Percentiles rank a stretch among this genome's conserved stretches.
phyloP scores from a whole-genome alignment of 2,888 invertebrate species.

The Coenonympha arcania region DNA sequence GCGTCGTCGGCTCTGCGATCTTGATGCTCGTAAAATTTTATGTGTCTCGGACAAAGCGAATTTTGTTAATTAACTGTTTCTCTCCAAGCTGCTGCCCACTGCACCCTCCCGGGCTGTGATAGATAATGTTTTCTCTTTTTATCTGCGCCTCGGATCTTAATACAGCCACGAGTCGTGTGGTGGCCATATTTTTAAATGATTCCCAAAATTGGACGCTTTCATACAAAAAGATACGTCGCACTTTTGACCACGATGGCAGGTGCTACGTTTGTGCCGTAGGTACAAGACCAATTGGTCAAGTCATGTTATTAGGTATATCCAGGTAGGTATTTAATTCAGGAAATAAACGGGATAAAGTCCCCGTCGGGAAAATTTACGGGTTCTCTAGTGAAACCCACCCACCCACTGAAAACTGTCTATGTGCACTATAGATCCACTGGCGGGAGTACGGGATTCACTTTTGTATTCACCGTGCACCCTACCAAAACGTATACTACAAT shows the following conservation, averaged over 20 bases:
- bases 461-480: no score
- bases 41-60: slow-evolving; percentile 71
- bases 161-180: slow-evolving; percentile 32
- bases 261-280: background rate
- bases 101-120: slow-evolving; percentile 52
- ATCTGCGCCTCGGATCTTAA: slow-evolving; percentile 54
- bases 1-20: slow-evolving; percentile 52
- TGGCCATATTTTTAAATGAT: slow-evolving; percentile 30
- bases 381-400: background rate
- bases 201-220: slow-evolving; percentile 20
- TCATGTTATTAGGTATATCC: no score
- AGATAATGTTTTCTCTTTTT: slow-evolving; percentile 57
- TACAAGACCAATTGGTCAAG: background rate
- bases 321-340: no score
- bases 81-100: slow-evolving; percentile 45
- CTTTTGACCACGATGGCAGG: background rate
- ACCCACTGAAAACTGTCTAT: no score
- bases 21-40: slow-evolving; percentile 74
- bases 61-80: slow-evolving; percentile 70
- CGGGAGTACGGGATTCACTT: no score
- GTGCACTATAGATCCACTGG: no score
- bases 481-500: background rate
- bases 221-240: background rate
- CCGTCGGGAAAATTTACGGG: no score
- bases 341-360: no score